Evolutionary conservation across 2,888 invertebrate genomes (phyloP).

Genomic region (Polyommatus icarus): DNA sequence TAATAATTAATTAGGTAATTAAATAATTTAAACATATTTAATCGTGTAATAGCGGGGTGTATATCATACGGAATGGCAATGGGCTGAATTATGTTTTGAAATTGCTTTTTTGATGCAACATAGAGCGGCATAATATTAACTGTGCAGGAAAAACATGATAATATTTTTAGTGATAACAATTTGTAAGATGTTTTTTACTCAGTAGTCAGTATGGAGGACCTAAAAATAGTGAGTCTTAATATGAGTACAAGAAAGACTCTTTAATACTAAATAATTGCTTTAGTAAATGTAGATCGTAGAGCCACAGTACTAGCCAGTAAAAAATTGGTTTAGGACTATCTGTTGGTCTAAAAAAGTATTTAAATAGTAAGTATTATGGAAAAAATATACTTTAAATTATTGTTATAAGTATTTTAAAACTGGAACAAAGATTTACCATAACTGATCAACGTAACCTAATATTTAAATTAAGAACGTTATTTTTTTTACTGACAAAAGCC

Average conservation of each 20-base stretch:
- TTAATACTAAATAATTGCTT: too few species aligned
- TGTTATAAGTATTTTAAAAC: neutral
- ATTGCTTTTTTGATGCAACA: neutral
- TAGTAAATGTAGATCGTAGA: too few species aligned
- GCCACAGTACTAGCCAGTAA: too few species aligned
- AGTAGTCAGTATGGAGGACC: too few species aligned
- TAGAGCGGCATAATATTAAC: neutral
- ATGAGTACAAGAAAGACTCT: too few species aligned
- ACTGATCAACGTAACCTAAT: neutral
- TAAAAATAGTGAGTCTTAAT: too few species aligned
- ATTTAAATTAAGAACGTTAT: neutral
- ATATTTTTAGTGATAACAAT: too few species aligned
- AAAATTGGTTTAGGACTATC: too few species aligned
- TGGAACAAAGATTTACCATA: neutral
- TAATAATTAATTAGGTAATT: constrained; percentile 30
- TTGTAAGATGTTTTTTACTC: too few species aligned
- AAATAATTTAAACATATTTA: constrained; percentile 28
- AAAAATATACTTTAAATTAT: too few species aligned
- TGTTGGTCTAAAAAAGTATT: too few species aligned
- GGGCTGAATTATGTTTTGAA: neutral
- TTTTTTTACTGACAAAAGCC: neutral
- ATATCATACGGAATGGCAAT: neutral
- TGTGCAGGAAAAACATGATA: neutral
- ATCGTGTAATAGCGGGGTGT: constrained; percentile 21
- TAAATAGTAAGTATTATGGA: too few species aligned